Base-by-base conservation (phyloP, 2,797 vertebrate species). In the Todus mexicanus region DNA sequence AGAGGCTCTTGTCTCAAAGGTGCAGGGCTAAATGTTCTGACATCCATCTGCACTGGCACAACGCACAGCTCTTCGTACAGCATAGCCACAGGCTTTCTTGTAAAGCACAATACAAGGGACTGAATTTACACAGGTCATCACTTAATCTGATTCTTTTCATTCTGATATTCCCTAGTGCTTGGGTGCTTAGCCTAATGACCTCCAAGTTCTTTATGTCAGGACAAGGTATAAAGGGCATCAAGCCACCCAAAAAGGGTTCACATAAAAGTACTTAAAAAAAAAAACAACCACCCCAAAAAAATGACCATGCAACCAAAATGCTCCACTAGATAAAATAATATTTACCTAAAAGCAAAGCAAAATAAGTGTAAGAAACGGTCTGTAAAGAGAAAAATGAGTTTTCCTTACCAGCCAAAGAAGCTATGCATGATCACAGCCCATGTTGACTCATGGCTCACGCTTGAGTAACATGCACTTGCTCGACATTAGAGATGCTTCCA, bases 391-490 rank as follows among this genome's bases (percentile, higher is more conserved):
- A 71, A 86, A n/a, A 40, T 6, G 0, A 27, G 11, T 42, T 75
- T 61, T 18, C 7, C 65, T 81, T 43, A 65, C 51, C n/a, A 82
- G 68, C 8, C 15, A 26, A 81, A 81, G 45, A 27, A 57, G n/a
- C 19, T 29, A 10, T n/a, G 15, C 0, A 2, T 27, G 2, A 5
- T 40, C 45, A 66, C 27, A 84, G 19, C 11, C n/a, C 40, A 15
- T 3, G 19, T 2, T 68, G 57, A 79, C 26, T n/a, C 57, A 42
- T 0, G 1, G 56, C 40, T 81, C 90, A 64, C 0, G 0, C 25
- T 66, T 38, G 25, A 0, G 0, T 57, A 73, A 48, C 12, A 68
- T 43, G 51, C 37, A 79, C 38, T 63, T 70, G 33, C 29, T 69
- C 35, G 9, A 2, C 29, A 6, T 11, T 37, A 43, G 61, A 87